Evolutionary conservation across 1,140 invertebrate genomes (phyloP).

Genomic region (Lordiphosa mommai): DNA sequence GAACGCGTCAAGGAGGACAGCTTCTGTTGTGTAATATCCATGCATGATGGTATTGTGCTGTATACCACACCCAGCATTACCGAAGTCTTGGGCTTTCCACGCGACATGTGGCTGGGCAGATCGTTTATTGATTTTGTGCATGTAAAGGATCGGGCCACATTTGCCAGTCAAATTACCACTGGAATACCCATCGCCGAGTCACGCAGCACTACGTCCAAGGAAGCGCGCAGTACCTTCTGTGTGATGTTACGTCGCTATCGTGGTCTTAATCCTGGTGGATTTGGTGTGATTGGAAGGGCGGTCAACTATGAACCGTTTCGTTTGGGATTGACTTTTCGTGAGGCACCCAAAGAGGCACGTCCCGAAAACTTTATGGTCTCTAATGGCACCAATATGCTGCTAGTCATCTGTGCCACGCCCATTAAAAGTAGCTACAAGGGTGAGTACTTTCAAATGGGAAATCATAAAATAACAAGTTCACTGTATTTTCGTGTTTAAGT

Average conservation of each 20-base stretch:
- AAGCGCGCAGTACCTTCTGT: constrained; percentile 61
- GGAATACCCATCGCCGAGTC: constrained; percentile 81
- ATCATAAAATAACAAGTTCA: too few species aligned
- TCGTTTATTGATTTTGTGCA: constrained; percentile 93
- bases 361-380: constrained; percentile 61
- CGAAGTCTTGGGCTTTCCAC: constrained; percentile 87
- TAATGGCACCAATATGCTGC: constrained; percentile 81
- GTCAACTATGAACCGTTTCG: constrained; percentile 87
- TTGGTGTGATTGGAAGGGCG: constrained; percentile 82
- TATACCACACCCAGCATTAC: constrained; percentile 87
- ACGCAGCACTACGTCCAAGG: constrained; percentile 55
- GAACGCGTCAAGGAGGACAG: constrained; percentile 82
- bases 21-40: constrained; percentile 89
- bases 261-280: constrained; percentile 81
- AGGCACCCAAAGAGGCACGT: constrained; percentile 81
- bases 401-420: constrained; percentile 87
- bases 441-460: too few species aligned
- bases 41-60: constrained; percentile 89
- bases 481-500: too few species aligned
- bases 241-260: constrained; percentile 80
- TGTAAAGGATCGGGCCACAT: constrained; percentile 85
- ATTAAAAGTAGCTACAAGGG: constrained; percentile 88
- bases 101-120: constrained; percentile 91
- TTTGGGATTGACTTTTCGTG: constrained; percentile 85
- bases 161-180: constrained; percentile 83